These are phyloP conservation scores for Rhinophrynus dorsalis DNA, from an alignment of 2,797 vertebrate genomes.

Conservation along the genomic window DNA sequence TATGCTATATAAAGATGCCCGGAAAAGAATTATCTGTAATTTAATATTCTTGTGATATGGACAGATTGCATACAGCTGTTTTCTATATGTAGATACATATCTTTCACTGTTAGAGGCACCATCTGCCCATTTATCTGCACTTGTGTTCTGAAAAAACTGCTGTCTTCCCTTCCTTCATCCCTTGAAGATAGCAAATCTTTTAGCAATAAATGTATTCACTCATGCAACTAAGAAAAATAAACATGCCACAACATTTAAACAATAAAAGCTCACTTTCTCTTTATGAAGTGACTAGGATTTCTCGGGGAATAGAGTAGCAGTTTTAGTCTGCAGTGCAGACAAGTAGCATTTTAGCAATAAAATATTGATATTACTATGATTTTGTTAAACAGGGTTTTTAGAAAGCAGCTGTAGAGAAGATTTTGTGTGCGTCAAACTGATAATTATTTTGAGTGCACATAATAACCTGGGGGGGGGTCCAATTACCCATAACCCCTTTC, in stretches of 20 bases:
- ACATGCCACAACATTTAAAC: constrained; percentile 16
- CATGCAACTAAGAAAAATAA: constrained; percentile 37
- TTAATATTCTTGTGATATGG: constrained; percentile 44
- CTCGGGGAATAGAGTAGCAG: constrained; percentile 8
- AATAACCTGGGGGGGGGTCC: too few relatives aligned
- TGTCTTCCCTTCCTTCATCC: constrained; percentile 13
- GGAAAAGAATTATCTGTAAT: constrained; percentile 31
- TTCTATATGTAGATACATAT: constrained; percentile 48
- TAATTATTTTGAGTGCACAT: too few relatives aligned
- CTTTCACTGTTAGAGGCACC: constrained; percentile 35
- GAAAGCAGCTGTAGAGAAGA: background rate
- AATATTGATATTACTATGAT: constrained; percentile 39
- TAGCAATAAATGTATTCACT: constrained; percentile 35
- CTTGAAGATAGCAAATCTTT: constrained; percentile 42
- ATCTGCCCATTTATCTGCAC: constrained; percentile 39
- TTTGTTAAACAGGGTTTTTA: constrained; percentile 4
- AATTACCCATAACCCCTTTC: too few relatives aligned
- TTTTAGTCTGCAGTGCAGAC: constrained; percentile 3
- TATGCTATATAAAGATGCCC: constrained; percentile 11
- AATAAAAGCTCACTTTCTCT: constrained; percentile 40
- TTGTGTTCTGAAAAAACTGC: constrained; percentile 12
- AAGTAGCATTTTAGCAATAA: constrained; percentile 15
- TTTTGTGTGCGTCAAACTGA: background rate
- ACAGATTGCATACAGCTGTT: constrained; percentile 44
- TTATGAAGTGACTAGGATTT: constrained; percentile 35